Percentiles rank a stretch among this genome's conserved stretches.
These are phyloP conservation scores for Stichodactyla mertensii DNA, from an alignment of 64 coral and sea anemone genomes.

Conservation along the genomic window DNA sequence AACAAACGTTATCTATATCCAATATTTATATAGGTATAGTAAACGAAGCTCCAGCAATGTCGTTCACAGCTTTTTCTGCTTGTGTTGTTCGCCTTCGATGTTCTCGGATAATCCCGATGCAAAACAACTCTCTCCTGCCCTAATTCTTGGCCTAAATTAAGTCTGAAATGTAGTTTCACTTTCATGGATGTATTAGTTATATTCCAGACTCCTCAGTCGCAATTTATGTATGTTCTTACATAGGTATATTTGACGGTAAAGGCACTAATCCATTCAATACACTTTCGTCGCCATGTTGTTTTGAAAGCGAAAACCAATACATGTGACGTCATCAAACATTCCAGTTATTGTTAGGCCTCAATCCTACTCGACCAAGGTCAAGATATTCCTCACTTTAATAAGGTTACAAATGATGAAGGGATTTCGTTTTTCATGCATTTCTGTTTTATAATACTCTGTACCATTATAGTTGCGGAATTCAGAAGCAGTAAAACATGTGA, in stretches of 20 bases:
- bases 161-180: constrained; percentile 19
- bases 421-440: no score
- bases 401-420: no score
- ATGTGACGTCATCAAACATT: constrained; percentile 87
- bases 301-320: constrained; percentile 68
- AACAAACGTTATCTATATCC: constrained; percentile 31
- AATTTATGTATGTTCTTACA: constrained; percentile 11
- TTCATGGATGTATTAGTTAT: constrained; percentile 46
- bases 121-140: constrained; percentile 32
- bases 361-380: neutral
- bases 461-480: no score
- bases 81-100: constrained; percentile 10
- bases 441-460: no score
- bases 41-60: constrained; percentile 30
- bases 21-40: constrained; percentile 3
- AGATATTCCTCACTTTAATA: no score
- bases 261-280: constrained; percentile 36
- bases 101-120: constrained; percentile 1
- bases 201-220: neutral
- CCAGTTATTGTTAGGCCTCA: neutral
- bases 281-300: constrained; percentile 94
- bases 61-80: constrained; percentile 12
- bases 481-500: no score
- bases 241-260: neutral
- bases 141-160: constrained; percentile 30